Base-by-base conservation (phyloP, 2,888 invertebrate species). In the Sycophila texana region DNA sequence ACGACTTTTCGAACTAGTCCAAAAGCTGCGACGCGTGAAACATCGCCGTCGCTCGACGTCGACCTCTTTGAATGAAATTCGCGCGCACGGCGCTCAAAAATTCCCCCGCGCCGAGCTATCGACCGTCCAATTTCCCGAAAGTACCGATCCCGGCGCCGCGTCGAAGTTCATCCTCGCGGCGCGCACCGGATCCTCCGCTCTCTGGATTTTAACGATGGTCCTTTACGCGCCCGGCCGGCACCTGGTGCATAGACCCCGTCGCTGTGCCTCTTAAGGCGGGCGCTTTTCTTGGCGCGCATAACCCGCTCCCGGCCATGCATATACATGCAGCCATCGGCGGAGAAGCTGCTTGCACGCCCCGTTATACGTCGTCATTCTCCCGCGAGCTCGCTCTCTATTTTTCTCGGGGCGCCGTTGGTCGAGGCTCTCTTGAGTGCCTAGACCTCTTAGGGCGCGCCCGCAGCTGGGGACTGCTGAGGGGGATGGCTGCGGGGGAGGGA, bases 161-260 rank as follows among this genome's bases (percentile, higher is more conserved):
- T 18, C 47, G 26, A 78, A 74, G 74, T 78, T 78, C 61, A 63
- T 67, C 63, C 51, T 5, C 67, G n/a, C 61, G 60, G 39, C 57
- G 51, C 30, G 12, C 10, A 3, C 2, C 30, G 53, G 66, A 20
- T 30, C 20, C 30, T 13, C 58, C 4, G 5, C 26, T 60, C 26
- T 60, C 70, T 63, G 49, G 63, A 71, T 63, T 83, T 84, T 84
- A 85, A 85, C 82, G 83, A 83, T 74, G 78, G 77, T 74, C 75
- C 84, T 83, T 84, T 84, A 83, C 78, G 81, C 82, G 61, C 77
- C 39, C 75, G 78, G 77, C 79, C 73, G 72, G 81, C 85, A 86
- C 85, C 86, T 86, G 85, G 84, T 86, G 84, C 20, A 13, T 10
- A 18, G 13, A 16, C 5, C 67, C 65, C 71, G n/a, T 49, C 53